These are phyloP conservation scores for Bufotes viridis DNA, from an alignment of 2,797 vertebrate genomes.

Conservation along the genomic window DNA sequence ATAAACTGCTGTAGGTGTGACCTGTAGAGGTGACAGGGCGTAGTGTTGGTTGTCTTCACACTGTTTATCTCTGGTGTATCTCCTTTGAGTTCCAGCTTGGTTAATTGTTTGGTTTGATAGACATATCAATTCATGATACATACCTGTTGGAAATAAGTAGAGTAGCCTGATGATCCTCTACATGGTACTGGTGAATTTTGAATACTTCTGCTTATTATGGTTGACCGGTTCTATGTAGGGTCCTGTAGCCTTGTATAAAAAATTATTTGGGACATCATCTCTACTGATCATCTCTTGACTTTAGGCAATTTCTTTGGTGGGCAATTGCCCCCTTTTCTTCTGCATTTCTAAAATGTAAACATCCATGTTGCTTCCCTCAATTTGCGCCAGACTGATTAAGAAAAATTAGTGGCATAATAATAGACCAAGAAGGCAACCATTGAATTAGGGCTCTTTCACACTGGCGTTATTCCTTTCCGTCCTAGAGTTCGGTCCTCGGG, in stretches of 20 bases:
- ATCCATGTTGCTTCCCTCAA: neutral
- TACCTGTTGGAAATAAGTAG: neutral
- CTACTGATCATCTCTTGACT: neutral
- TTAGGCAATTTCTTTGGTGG: neutral
- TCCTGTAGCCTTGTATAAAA: neutral
- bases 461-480: too few relatives aligned
- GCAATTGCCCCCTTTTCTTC: neutral
- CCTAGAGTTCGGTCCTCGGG: too few relatives aligned
- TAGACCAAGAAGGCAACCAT: neutral
- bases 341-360: neutral
- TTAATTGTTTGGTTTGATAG: neutral
- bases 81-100: neutral
- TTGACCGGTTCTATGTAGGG: neutral
- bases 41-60: neutral
- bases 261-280: neutral
- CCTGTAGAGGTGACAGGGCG: neutral
- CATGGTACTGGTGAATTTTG: neutral
- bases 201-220: neutral
- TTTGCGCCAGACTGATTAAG: neutral
- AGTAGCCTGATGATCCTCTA: neutral
- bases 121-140: neutral
- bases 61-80: neutral
- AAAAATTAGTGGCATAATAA: neutral
- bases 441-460: too few relatives aligned
- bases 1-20: neutral